Base-by-base conservation (phyloP, 2,888 invertebrate genomes). In the Drosophila mimetica region DNA sequence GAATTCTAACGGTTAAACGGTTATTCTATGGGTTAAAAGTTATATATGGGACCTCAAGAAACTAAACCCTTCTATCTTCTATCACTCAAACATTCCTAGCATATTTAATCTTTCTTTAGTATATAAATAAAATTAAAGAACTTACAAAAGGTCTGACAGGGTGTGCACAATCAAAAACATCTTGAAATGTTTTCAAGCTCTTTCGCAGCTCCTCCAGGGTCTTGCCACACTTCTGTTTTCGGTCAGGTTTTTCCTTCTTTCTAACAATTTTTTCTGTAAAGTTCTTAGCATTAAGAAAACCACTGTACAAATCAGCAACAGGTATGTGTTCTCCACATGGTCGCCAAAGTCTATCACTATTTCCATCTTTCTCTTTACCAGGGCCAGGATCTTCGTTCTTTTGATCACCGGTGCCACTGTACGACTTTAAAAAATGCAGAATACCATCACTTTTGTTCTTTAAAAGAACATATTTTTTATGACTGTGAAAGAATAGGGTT, bases 121-220 rank as follows among this genome's bases (percentile, higher is more conserved):
- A 7, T n/a, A 5, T 2, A 34, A n/a, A n/a, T 5, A 6, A 34
- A 34, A n/a, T 7, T n/a, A n/a, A 4, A 11, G 22, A 16, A 36
- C 55, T 51, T 51, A 55, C 55, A 28, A 18, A 51, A 14, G 55
- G 55, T 11, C 11, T 11, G 1, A 36, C 5, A 6, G 55, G 55
- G 28, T 55, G 55, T 0, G 36, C 51, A 36, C 9, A 55, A 34
- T 55, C 55, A 16, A 55, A 7, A 11, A 55, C 25, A 25, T 55
- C 55, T 11, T 55, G 55, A n/a, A 50, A 1, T 2, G 55, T 51
- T 36, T 7, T 55, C 11, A 55, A 11, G 8, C 52, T n/a, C 18
- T 55, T 51, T 36, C 36, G 34, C n/a, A 51, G 18, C 11, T 55
- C 55, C 1, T 55, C 36, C 1, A 36, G 25, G 0, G 25, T 11